Conservation (phyloP, 2,113 vertebrate genomes). For the Castor canadensis region DNA sequence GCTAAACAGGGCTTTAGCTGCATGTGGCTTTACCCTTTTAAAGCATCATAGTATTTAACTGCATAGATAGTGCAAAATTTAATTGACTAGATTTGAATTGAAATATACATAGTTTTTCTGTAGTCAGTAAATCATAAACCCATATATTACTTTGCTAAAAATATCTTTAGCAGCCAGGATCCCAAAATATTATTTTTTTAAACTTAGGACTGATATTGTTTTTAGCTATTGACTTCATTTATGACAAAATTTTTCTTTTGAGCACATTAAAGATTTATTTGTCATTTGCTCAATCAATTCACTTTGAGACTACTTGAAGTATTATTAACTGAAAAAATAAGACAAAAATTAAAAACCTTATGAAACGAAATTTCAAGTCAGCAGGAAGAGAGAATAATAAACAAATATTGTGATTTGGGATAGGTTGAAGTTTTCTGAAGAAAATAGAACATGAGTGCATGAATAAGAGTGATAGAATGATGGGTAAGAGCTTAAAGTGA, state of each 20-base stretch:
- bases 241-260: conserved; percentile 1
- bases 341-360: background rate
- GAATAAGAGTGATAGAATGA: background rate
- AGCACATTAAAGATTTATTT: background rate
- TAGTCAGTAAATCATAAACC: background rate
- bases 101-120: background rate
- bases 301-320: background rate
- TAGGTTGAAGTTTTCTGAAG: background rate
- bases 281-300: background rate
- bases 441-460: background rate
- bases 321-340: conserved; percentile 10
- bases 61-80: background rate
- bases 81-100: background rate
- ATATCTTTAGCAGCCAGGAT: background rate
- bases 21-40: background rate
- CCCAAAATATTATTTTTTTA: background rate
- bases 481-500: background rate
- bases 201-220: background rate
- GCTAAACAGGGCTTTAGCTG: background rate
- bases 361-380: background rate
- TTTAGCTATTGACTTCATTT: background rate
- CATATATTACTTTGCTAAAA: background rate
- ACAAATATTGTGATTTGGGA: background rate
- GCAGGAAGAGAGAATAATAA: background rate
- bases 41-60: background rate